Base-by-base conservation (phyloP, 37 sponge, comb jelly and placozoan species). In the Halichondria panicea region DNA sequence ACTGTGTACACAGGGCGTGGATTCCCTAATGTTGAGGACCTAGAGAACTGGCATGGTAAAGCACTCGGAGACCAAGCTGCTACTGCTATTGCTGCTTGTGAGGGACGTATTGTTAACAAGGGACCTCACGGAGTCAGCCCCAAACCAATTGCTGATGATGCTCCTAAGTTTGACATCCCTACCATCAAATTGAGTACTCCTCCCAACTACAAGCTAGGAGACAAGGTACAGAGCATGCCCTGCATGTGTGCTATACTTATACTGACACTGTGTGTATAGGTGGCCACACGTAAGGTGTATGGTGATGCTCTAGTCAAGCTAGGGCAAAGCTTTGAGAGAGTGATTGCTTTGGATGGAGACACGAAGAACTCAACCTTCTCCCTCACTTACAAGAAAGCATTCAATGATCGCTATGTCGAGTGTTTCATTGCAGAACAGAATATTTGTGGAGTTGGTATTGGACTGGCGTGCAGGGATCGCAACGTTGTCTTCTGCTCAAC, bases 381-480 rank as follows among this genome's bases (percentile, higher is more conserved):
- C 46, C 86, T 95, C 43, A 95, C 93, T 52, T 98, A 96, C 91
- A 95, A 98, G 91, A 90, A 89, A 0, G 90, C 76, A 54, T 92
- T 84, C 81, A 85, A 86, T 27, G 99, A 98, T 15, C 84, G 99
- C 44, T 92, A 77, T 71, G 84, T 95, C 43, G 99, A 98, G 82
- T 98, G 99, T 77, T 98, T 95, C 84, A 94, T 98, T 28, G 99
- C 99, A 30, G 99, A 98, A 73, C 99, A 98, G 91, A 98, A 98
- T 71, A 68, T 98, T 60, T 88, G 89, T 18, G 95, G 99, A 0
- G 93, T 98, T 36, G 96, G 90, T 39, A 89, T 92, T 65, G 99
- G 99, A 19, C 69, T 93, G 67, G 99, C 81, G 22, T 85, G 88
- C 41, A 70, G 99, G 15, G 78, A 80, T 38, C 89, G 95, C 11